Evolutionary conservation across 2,888 invertebrate species (phyloP).

Genomic region (Chorisops tibialis): DNA sequence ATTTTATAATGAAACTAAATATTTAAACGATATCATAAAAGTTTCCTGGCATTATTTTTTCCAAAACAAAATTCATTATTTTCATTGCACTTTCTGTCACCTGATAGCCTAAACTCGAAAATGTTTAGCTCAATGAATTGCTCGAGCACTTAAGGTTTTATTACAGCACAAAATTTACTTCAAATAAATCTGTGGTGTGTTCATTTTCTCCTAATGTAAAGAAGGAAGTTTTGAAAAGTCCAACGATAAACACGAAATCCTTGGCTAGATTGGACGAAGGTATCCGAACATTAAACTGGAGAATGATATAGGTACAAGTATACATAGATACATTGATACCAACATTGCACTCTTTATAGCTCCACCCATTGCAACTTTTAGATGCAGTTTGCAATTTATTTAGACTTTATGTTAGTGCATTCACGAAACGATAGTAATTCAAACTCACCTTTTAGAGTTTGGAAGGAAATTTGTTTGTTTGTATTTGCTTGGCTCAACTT

Average conservation of each 20-base stretch:
- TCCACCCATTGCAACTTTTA: slow-evolving; percentile 14
- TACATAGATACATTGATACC: neutral
- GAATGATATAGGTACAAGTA: neutral
- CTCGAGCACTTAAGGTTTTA: too few species aligned
- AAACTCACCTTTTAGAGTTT: neutral
- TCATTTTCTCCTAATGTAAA: slow-evolving; percentile 11
- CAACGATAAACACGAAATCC: slow-evolving; percentile 15
- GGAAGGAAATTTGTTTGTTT: too few species aligned
- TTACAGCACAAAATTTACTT: too few species aligned
- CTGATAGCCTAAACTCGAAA: too few species aligned
- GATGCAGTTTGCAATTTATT: slow-evolving; percentile 14
- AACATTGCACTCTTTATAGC: slow-evolving; percentile 20
- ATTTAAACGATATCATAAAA: too few species aligned
- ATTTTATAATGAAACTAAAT: too few species aligned
- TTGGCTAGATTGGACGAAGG: slow-evolving; percentile 14
- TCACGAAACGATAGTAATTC: slow-evolving; percentile 12
- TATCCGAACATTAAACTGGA: neutral
- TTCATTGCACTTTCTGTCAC: too few species aligned
- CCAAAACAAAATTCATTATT: too few species aligned
- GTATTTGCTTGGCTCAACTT: too few species aligned
- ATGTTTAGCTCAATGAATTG: too few species aligned
- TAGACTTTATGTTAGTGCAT: slow-evolving; percentile 15
- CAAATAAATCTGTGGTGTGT: neutral
- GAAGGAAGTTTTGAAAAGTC: slow-evolving; percentile 9
- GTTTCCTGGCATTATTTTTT: too few species aligned